phyloP scores from a whole-genome alignment of 2,888 invertebrate genomes.

The Taphrorychus bicolor region DNA sequence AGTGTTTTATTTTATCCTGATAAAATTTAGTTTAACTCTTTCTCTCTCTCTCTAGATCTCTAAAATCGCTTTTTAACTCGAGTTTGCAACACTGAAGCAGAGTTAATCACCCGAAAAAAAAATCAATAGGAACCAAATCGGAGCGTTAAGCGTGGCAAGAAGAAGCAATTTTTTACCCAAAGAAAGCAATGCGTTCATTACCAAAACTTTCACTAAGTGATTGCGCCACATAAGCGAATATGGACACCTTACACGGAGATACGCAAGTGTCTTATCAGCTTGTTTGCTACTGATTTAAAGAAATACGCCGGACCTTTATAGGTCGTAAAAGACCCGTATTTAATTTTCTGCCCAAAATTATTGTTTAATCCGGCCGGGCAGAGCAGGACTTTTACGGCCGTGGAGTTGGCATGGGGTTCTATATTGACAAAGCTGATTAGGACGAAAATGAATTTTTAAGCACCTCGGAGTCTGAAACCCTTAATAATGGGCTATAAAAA shows the following conservation, averaged over 20 bases:
- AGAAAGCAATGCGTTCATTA: conserved; percentile 27
- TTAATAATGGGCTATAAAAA: conserved; percentile 36
- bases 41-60: too few species aligned
- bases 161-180: conserved; percentile 19
- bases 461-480: neutral
- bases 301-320: neutral
- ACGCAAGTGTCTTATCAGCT: conserved; percentile 3
- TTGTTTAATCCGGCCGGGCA: neutral
- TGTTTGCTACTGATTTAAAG: conserved; percentile 13
- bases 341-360: neutral
- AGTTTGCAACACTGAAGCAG: neutral
- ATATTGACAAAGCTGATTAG: neutral
- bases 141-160: conserved; percentile 2
- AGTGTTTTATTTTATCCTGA: too few species aligned
- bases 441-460: neutral
- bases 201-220: conserved; percentile 31
- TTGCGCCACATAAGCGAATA: neutral
- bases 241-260: neutral
- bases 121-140: conserved; percentile 6
- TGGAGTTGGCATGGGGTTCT: neutral
- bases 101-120: neutral
- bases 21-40: too few species aligned
- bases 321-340: neutral
- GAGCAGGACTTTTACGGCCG: neutral
- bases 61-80: neutral